Percentiles rank a stretch among this genome's conserved stretches.
phyloP scores from a whole-genome alignment of 2,113 vertebrate species.

The Heliornis fulica region DNA sequence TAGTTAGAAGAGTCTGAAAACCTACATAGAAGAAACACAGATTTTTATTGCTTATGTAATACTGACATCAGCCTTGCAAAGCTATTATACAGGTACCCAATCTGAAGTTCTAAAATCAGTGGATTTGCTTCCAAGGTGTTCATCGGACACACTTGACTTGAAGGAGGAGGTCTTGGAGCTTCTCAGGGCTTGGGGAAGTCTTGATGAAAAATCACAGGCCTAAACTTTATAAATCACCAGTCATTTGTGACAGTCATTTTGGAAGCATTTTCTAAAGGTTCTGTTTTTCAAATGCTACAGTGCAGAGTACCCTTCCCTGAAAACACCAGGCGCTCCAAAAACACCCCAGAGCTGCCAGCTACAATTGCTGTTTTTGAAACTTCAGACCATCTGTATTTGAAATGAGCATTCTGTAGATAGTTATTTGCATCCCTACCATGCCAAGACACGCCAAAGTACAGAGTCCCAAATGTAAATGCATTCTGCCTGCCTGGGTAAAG shows the following conservation, averaged over 20 bases:
- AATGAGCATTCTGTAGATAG: not conserved
- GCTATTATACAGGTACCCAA: not conserved
- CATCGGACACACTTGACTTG: not conserved
- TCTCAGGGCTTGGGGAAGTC: not conserved
- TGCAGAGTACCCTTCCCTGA: not conserved
- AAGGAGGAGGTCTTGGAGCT: not conserved
- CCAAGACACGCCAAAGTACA: not conserved
- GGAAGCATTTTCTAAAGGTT: not conserved
- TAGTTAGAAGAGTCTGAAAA: not conserved
- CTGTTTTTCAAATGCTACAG: not conserved
- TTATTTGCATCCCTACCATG: not conserved
- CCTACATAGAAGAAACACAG: not conserved
- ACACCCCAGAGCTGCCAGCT: not conserved
- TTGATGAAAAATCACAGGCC: not conserved
- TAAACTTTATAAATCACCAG: not conserved
- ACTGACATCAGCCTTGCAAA: not conserved
- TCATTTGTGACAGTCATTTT: not conserved
- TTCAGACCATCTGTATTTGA: constrained; percentile 16
- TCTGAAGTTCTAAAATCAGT: not conserved
- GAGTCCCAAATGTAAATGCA: not conserved
- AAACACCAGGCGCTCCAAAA: not conserved
- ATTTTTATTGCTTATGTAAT: not conserved
- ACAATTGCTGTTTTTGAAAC: not conserved
- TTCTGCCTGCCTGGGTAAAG: not conserved
- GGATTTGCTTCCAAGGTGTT: not conserved